These are phyloP conservation scores for Mylabris sibirica DNA, from an alignment of 2,888 invertebrate species.

Conservation along the genomic window DNA sequence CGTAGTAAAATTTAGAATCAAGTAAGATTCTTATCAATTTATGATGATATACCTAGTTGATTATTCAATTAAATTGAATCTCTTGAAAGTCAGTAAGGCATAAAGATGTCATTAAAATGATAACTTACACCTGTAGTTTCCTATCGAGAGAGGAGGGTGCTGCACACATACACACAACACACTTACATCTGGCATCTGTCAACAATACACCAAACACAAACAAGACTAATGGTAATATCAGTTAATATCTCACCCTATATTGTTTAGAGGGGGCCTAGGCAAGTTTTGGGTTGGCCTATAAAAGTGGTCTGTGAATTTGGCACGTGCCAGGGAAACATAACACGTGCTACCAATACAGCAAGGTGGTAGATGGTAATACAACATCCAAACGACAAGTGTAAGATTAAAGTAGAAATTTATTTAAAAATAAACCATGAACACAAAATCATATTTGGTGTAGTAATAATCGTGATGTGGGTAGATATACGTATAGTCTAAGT, in stretches of 20 bases:
- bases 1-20: background rate
- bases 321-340: conserved; percentile 60
- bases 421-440: conserved; percentile 9
- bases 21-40: background rate
- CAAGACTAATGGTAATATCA: conserved; percentile 41
- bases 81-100: conserved; percentile 47
- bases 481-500: background rate
- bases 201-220: conserved; percentile 42
- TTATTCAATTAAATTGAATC: conserved; percentile 27
- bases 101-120: conserved; percentile 48
- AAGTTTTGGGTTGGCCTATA: conserved; percentile 37
- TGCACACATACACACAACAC: too few species aligned
- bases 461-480: too few species aligned
- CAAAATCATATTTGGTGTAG: background rate
- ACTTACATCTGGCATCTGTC: conserved; percentile 51
- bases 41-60: background rate
- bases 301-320: conserved; percentile 56
- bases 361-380: conserved; percentile 44
- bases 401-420: background rate
- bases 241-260: conserved; percentile 50
- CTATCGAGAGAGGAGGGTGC: conserved; percentile 21
- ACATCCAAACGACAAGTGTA: conserved; percentile 32
- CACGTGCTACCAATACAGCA: conserved; percentile 56
- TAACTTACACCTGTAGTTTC: conserved; percentile 47
- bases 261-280: conserved; percentile 14